Evolutionary conservation across 2,888 invertebrate species (phyloP), one percentile per base, ranked within the genome.

Genomic region (Homarus gammarus): DNA sequence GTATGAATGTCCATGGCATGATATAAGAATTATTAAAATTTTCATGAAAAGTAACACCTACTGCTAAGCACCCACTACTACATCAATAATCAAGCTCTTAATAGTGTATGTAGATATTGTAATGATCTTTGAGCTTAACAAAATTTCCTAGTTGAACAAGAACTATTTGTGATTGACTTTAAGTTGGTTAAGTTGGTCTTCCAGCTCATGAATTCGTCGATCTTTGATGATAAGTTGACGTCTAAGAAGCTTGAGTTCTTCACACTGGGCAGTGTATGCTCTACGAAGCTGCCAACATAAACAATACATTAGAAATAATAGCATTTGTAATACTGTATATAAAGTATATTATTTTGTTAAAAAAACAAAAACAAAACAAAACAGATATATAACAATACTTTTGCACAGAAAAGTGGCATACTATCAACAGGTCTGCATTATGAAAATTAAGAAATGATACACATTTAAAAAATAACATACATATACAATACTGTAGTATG

Each of bases 241-340:
- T 33, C 90, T 56, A 51, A 90, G 79, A 27, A 90, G 79, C 75
- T 92, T 90, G 12, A 90, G 85, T 77, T 92, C 91, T 44, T 90
- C 90, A 79, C 91, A 92, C 84, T 92, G 91, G 49, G 88, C 87
- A 27, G 83, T 89, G 88, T 92, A 92, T 44, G 91, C 91, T 70
- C 84, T 79, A 56, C 88, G 73, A 56, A 91, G 70, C 88, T 86
- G 86, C 15, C 73, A 75, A 64, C 6, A 33, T 18, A 75, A 31
- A 12, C 12, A 38, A 64, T 27, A 12, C 0, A n/a, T 79, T 64
- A 79, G 51, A 38, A 27, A 61, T 40, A 61, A n/a, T 12, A 5
- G 38, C 6, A 72, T 18, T 77, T 27, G 0, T 44, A 22, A 1
- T 64, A 44, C 44, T 44, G 44, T 5, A 44, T 8, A 12, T 64